Percentiles rank a stretch among this genome's conserved stretches.
These are phyloP conservation scores for Sebastes steindachneri DNA, from an alignment of 2,797 vertebrate species.

Conservation along the genomic window DNA sequence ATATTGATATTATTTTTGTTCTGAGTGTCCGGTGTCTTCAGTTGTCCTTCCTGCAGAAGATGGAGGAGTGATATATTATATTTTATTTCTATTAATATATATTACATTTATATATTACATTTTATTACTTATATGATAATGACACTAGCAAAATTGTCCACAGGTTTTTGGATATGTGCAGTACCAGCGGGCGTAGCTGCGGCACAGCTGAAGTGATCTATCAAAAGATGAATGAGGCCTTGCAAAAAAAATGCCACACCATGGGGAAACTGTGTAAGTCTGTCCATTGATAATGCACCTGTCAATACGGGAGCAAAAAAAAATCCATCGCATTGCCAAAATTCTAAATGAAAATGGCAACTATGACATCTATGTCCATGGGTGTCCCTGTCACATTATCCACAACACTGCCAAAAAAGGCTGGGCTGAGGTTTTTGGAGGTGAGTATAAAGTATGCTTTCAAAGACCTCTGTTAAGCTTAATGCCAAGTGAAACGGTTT, in stretches of 20 bases:
- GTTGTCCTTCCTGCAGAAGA: too few relatives aligned
- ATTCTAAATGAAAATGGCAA: not conserved
- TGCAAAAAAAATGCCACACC: not conserved
- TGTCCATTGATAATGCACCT: not conserved
- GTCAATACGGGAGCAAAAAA: not conserved
- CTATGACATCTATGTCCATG: too few relatives aligned
- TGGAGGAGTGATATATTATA: too few relatives aligned
- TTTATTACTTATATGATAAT: not conserved
- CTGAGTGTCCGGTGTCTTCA: too few relatives aligned
- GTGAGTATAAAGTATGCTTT: not conserved
- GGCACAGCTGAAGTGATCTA: not conserved
- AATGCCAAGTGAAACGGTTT: not conserved
- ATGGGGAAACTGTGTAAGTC: not conserved
- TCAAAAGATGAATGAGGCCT: not conserved
- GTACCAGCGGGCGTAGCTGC: not conserved
- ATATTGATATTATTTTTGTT: too few relatives aligned
- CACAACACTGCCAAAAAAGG: not conserved
- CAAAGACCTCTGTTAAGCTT: not conserved
- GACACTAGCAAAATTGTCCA: not conserved
- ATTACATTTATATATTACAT: too few relatives aligned
- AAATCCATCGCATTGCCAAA: not conserved
- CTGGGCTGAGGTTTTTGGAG: not conserved
- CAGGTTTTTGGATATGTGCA: not conserved
- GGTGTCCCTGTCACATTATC: not conserved
- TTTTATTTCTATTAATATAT: too few relatives aligned